These are phyloP conservation scores for Jaculus jaculus DNA, from an alignment of 2,113 vertebrate genomes.

Conservation along the genomic window DNA sequence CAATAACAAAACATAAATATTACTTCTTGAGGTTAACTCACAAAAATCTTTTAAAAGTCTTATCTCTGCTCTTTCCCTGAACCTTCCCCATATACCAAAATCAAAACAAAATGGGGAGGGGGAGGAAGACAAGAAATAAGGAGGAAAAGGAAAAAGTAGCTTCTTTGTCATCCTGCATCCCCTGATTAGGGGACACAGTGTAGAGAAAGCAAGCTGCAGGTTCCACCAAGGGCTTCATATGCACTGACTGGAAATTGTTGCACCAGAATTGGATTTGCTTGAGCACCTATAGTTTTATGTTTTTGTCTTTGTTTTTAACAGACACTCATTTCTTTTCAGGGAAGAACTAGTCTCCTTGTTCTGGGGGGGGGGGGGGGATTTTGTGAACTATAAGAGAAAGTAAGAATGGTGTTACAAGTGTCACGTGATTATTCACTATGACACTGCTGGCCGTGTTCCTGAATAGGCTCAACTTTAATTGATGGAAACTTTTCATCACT, in stretches of 20 bases:
- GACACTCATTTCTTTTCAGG: constrained; percentile 69
- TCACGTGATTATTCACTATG: constrained; percentile 46
- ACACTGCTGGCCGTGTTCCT: neutral
- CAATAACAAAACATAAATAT: constrained; percentile 39
- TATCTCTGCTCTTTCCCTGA: neutral
- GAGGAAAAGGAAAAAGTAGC: neutral
- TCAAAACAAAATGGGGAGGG: too few relatives aligned
- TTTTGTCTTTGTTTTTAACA: constrained; percentile 61
- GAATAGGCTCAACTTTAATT: constrained; percentile 4
- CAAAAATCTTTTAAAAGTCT: constrained; percentile 37
- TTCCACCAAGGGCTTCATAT: neutral
- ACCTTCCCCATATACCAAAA: neutral
- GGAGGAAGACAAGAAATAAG: neutral
- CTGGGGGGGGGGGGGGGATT: constrained; percentile 43
- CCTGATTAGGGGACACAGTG: neutral
- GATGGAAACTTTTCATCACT: constrained; percentile 9
- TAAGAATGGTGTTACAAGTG: neutral
- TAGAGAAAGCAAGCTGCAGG: neutral
- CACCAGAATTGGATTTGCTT: constrained; percentile 61
- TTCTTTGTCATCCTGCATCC: too few relatives aligned
- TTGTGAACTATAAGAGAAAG: neutral
- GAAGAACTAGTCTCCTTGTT: constrained; percentile 50
- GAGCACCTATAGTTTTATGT: neutral
- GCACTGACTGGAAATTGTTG: constrained; percentile 40
- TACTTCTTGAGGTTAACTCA: constrained; percentile 7